Percentiles rank a stretch among this genome's conserved stretches.
phyloP scores from a whole-genome alignment of 2,113 vertebrate genomes.

The Scomber japonicus region DNA sequence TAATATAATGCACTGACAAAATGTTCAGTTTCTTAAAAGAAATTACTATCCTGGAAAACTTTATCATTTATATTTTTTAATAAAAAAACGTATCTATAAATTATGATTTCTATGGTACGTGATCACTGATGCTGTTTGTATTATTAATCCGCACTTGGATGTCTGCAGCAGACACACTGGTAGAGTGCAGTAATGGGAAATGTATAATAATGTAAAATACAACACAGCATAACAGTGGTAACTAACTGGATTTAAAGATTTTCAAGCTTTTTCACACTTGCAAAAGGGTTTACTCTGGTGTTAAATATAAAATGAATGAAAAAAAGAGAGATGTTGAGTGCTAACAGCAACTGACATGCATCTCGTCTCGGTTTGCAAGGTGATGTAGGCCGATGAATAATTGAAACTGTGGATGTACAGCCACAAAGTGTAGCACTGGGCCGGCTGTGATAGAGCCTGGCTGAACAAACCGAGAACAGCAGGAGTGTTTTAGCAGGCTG shows the following conservation, averaged over 20 bases:
- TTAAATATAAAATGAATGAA: neutral
- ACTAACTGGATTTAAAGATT: neutral
- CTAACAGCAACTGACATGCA: slow-evolving; percentile 43
- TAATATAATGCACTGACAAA: too few species aligned
- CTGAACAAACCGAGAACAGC: slow-evolving; percentile 74
- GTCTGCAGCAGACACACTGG: neutral
- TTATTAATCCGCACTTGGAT: neutral
- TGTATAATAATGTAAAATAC: neutral
- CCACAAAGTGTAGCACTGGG: slow-evolving; percentile 60
- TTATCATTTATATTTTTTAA: too few species aligned
- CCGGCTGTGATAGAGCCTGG: slow-evolving; percentile 68
- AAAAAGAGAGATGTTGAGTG: slow-evolving; percentile 13
- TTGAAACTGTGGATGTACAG: slow-evolving; percentile 70
- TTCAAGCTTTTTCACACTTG: neutral
- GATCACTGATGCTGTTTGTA: neutral
- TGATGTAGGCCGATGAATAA: slow-evolving; percentile 65
- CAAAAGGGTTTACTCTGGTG: neutral
- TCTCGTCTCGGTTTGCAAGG: slow-evolving; percentile 45
- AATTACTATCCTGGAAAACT: too few species aligned
- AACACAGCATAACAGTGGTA: neutral
- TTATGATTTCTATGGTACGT: neutral
- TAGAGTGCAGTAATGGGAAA: neutral
- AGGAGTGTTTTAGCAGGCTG: slow-evolving; percentile 73
- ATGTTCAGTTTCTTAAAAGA: too few species aligned
- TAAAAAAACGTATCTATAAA: too few species aligned